Evolutionary conservation across 1,140 invertebrate species (phyloP), one percentile per base, ranked within the genome.

Genomic region (Vollenhovia emeryi): DNA sequence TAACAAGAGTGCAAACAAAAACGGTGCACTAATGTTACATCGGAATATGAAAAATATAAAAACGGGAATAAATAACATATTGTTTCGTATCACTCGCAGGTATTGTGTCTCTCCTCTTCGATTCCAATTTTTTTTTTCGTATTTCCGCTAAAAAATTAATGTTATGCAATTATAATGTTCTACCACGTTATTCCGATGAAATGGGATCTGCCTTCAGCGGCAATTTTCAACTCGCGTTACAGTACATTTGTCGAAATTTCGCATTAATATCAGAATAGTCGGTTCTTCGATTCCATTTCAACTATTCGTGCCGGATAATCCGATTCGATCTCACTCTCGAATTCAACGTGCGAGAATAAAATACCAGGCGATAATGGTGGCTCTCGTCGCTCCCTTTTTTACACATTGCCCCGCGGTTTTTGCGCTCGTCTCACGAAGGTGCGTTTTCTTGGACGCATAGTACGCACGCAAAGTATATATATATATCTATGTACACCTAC

Each of bases 351-450:
- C 48, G 64, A 57, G 64, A 71, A 68, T 59, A 55, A 71, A 80
- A 57, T 71, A 80, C 40, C 66, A 24, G 50, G 36, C 52, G 78
- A 73, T 45, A 57, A 60, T 73, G 45, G 36, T 57, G 60, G 7
- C 43, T 45, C 15, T 45, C 48, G 21, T 24, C 50, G 30, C 43
- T 55, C 33, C 50, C 71, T 43, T 33, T 84, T 74, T 73, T 57
- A 80, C 62, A 48, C 62, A 69, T 89, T 85, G 86, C 84, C 87
- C 84, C 91, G 90, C 87, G 90, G 84, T 90, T 84, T 43, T 62
- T 60, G 76, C 85, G 57, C 45, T 36, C 60, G 52, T 27, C 73
- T 40, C 45, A 60, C 59, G 55, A 55, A 21, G 30, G 59, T 43
- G 30, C 27, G 64, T 71, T 82, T 43, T 45, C 71, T 83, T 33